Conservation (phyloP, 2,888 invertebrate genomes). For the Tillus elongatus region DNA sequence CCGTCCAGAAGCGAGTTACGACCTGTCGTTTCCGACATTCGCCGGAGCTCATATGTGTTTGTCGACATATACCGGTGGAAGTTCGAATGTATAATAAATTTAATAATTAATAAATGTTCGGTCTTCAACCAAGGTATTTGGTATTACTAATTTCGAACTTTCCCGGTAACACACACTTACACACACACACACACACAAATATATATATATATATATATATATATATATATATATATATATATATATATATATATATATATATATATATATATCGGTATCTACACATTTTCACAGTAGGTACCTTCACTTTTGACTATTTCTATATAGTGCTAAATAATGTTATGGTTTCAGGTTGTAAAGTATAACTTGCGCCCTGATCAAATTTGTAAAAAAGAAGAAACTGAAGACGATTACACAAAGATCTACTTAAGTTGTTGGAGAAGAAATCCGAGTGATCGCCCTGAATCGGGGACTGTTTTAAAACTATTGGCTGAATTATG, state of each 20-base stretch:
- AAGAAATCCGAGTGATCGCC: not conserved
- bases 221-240: too few species aligned
- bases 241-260: not conserved
- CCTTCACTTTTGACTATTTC: too few species aligned
- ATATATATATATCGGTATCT: not conserved
- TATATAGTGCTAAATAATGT: not conserved
- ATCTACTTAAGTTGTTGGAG: not conserved
- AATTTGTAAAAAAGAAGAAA: too few species aligned
- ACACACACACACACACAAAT: too few species aligned
- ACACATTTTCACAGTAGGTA: not conserved
- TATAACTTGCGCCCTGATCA: conserved; percentile 1
- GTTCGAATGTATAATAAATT: conserved; percentile 14
- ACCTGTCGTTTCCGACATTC: conserved; percentile 16
- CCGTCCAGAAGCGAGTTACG: conserved; percentile 11
- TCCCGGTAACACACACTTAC: too few species aligned
- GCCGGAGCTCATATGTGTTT: conserved; percentile 13
- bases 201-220: too few species aligned
- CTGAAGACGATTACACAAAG: too few species aligned
- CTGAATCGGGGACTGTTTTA: not conserved
- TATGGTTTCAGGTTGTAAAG: not conserved
- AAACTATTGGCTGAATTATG: too few species aligned
- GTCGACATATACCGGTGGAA: conserved; percentile 16
- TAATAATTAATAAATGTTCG: too few species aligned
- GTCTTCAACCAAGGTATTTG: too few species aligned
- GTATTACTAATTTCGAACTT: too few species aligned